Percentiles rank a stretch among this genome's conserved stretches.
Evolutionary conservation across 2,888 invertebrate genomes (phyloP).

Genomic region (Eupithecia pulchellata): DNA sequence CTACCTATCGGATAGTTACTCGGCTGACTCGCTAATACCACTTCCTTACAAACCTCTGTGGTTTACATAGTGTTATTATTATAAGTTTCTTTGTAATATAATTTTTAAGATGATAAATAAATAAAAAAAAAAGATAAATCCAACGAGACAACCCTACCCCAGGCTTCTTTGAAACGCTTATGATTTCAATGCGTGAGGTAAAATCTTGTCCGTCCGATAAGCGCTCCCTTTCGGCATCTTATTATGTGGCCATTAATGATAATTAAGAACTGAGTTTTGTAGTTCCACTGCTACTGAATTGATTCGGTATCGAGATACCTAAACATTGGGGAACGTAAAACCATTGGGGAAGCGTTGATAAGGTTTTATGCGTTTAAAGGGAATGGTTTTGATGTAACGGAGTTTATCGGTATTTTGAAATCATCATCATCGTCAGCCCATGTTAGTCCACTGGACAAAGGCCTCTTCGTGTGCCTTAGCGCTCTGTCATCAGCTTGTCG

Average conservation of each 20-base stretch:
- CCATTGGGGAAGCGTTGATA: slow-evolving; percentile 19
- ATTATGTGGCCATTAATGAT: slow-evolving; percentile 66
- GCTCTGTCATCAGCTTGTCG: no score
- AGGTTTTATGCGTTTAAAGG: slow-evolving; percentile 17
- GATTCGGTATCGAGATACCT: slow-evolving; percentile 32
- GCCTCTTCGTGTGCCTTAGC: no score
- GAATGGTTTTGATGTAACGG: background rate
- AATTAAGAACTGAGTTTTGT: slow-evolving; percentile 73
- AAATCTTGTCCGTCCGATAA: slow-evolving; percentile 61
- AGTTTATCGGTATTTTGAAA: background rate
- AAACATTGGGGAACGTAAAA: slow-evolving; percentile 34
- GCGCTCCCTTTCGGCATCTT: slow-evolving; percentile 50
- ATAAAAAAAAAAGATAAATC: no score
- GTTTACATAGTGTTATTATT: no score
- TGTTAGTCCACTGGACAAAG: no score
- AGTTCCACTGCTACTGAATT: slow-evolving; percentile 51
- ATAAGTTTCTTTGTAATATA: no score
- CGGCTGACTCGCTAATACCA: no score
- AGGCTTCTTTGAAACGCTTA: slow-evolving; percentile 82
- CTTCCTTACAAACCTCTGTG: no score
- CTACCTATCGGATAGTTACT: no score
- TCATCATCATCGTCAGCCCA: no score
- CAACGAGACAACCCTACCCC: slow-evolving; percentile 46
- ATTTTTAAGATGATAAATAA: no score
- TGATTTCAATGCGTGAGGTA: slow-evolving; percentile 83